These are phyloP conservation scores for Synanthedon formicaeformis DNA, from an alignment of 2,888 invertebrate species.

Conservation along the genomic window DNA sequence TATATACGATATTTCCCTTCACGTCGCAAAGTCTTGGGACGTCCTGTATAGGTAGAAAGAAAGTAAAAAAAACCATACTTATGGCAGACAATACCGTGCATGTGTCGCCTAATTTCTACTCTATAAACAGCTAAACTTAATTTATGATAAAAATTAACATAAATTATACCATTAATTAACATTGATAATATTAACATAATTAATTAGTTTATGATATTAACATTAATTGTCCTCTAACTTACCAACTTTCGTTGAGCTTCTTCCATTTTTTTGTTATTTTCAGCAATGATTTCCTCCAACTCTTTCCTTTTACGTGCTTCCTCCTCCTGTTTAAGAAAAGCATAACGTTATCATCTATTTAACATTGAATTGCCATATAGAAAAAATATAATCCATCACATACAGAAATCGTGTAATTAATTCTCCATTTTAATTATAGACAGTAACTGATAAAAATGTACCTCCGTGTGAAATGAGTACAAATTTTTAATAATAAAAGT, in stretches of 20 bases:
- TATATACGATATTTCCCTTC: too few species aligned
- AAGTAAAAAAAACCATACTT: too few species aligned
- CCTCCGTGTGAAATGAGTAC: too few species aligned
- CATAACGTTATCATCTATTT: constrained; percentile 41
- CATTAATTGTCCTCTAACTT: constrained; percentile 33
- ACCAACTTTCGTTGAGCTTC: constrained; percentile 97
- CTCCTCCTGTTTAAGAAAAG: constrained; percentile 90
- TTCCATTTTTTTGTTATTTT: constrained; percentile 97
- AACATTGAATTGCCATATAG: constrained; percentile 3
- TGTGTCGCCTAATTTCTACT: neutral
- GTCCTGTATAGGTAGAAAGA: too few species aligned
- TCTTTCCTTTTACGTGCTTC: constrained; percentile 95
- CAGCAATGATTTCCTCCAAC: constrained; percentile 95
- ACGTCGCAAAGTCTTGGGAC: too few species aligned
- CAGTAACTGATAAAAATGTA: too few species aligned
- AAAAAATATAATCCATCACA: neutral
- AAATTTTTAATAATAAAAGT: too few species aligned
- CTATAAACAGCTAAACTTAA: neutral
- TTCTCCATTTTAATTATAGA: too few species aligned
- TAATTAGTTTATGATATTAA: neutral
- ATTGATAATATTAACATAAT: neutral
- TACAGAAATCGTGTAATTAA: too few species aligned
- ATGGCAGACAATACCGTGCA: too few species aligned
- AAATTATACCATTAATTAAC: neutral
- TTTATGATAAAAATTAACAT: neutral